phyloP scores from a whole-genome alignment of 2,888 invertebrate species.

The Tinea trinotella region DNA sequence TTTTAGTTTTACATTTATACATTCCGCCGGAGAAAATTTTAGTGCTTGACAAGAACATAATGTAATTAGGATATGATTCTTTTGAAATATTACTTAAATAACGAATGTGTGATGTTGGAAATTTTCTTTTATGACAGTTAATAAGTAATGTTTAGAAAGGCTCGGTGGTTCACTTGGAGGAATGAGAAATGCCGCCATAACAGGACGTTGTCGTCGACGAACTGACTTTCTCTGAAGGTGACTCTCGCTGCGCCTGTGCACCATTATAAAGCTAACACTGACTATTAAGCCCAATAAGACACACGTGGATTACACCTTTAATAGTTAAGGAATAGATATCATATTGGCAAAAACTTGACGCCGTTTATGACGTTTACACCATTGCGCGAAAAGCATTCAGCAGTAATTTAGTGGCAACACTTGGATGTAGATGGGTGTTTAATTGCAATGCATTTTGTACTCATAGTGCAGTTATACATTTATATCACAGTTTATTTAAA shows the following conservation, averaged over 20 bases:
- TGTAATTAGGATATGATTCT: too few relatives aligned
- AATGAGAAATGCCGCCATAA: conserved; percentile 62
- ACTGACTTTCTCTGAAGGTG: conserved; percentile 48
- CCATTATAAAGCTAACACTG: neutral
- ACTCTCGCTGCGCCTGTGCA: conserved; percentile 26
- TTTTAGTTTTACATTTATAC: too few relatives aligned
- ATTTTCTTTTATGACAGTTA: conserved; percentile 10
- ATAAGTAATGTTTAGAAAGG: conserved; percentile 18
- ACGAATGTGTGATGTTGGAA: neutral
- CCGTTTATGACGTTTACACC: neutral
- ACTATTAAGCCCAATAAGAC: neutral
- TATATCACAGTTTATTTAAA: conserved; percentile 10
- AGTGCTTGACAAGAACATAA: too few relatives aligned
- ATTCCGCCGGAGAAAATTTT: too few relatives aligned
- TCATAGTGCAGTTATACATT: neutral
- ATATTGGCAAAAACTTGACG: neutral
- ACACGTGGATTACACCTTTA: neutral
- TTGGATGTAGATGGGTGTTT: conserved; percentile 18
- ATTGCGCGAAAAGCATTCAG: neutral
- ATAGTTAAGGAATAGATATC: neutral
- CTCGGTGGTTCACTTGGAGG: conserved; percentile 29
- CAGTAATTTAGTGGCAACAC: conserved; percentile 16
- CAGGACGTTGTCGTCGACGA: conserved; percentile 41
- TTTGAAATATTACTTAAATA: neutral
- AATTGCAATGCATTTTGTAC: conserved; percentile 12